phyloP scores from a whole-genome alignment of 2,888 invertebrate species.

The Tiphia femorata region DNA sequence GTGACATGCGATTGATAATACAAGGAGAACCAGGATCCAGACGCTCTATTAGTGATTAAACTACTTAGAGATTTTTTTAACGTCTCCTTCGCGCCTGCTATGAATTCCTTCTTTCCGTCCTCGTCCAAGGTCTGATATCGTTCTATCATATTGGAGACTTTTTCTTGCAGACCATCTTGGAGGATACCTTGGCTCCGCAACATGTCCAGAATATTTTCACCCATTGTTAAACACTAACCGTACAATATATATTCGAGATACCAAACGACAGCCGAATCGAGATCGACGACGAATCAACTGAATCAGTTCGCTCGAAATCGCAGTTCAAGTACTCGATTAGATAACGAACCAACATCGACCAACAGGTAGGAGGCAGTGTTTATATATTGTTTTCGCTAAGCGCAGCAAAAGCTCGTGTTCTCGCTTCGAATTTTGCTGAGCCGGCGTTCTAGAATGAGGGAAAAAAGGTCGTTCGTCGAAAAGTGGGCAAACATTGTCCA shows the following conservation, averaged over 20 bases:
- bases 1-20: slow-evolving; percentile 11
- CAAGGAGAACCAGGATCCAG: not conserved
- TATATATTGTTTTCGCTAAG: too few species aligned
- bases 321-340: slow-evolving; percentile 35
- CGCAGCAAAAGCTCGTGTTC: too few species aligned
- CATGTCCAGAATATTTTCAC: slow-evolving; percentile 12
- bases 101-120: slow-evolving; percentile 65
- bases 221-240: slow-evolving; percentile 19
- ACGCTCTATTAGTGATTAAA: slow-evolving; percentile 42
- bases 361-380: too few species aligned
- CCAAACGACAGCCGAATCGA: too few species aligned
- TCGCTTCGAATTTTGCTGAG: too few species aligned
- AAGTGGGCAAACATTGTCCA: too few species aligned
- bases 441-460: too few species aligned
- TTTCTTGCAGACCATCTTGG: slow-evolving; percentile 30
- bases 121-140: slow-evolving; percentile 54
- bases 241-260: too few species aligned
- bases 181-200: slow-evolving; percentile 17
- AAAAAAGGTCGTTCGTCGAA: too few species aligned
- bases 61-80: slow-evolving; percentile 59
- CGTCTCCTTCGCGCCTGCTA: slow-evolving; percentile 46
- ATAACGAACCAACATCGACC: slow-evolving; percentile 28
- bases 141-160: slow-evolving; percentile 35
- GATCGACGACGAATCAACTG: too few species aligned
- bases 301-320: too few species aligned